Evolutionary conservation across 1,140 invertebrate species (phyloP).

Genomic region (Leucophenga varia): DNA sequence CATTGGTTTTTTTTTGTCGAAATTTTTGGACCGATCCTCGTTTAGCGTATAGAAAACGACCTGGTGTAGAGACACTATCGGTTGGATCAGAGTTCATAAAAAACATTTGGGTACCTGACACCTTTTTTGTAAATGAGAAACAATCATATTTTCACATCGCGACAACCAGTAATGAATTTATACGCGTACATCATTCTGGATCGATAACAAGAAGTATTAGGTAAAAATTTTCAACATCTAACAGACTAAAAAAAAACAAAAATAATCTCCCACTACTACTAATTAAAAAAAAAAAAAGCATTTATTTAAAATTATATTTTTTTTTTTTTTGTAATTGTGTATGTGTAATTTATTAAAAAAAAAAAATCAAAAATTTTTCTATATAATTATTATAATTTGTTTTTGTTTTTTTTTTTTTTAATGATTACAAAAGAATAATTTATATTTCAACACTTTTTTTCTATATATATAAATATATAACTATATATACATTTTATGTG

Average conservation of each 20-base stretch:
- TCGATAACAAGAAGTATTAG: slow-evolving; percentile 93
- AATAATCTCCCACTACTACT: slow-evolving; percentile 14
- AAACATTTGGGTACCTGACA: slow-evolving; percentile 98
- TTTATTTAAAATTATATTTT: slow-evolving; percentile 37
- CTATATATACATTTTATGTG: slow-evolving; percentile 38
- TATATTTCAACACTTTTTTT: slow-evolving; percentile 33
- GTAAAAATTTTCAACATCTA: slow-evolving; percentile 65
- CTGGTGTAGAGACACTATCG: slow-evolving; percentile 84
- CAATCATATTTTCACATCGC: slow-evolving; percentile 98
- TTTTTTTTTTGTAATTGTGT: no score
- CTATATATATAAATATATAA: no score
- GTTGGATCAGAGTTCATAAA: slow-evolving; percentile 94
- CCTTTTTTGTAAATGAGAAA: slow-evolving; percentile 98
- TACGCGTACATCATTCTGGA: slow-evolving; percentile 91
- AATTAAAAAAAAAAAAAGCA: no score
- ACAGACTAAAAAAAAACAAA: slow-evolving; percentile 24
- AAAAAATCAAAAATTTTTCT: slow-evolving; percentile 10
- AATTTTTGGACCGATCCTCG: slow-evolving; percentile 97
- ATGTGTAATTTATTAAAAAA: slow-evolving; percentile 33
- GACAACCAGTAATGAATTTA: slow-evolving; percentile 96
- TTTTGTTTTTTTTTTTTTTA: no score
- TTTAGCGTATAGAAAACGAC: slow-evolving; percentile 83
- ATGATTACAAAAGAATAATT: no score
- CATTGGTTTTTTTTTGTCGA: slow-evolving; percentile 97
- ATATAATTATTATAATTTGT: slow-evolving; percentile 10